phyloP scores from a whole-genome alignment of 2,888 invertebrate genomes.

The Chesias legatella region DNA sequence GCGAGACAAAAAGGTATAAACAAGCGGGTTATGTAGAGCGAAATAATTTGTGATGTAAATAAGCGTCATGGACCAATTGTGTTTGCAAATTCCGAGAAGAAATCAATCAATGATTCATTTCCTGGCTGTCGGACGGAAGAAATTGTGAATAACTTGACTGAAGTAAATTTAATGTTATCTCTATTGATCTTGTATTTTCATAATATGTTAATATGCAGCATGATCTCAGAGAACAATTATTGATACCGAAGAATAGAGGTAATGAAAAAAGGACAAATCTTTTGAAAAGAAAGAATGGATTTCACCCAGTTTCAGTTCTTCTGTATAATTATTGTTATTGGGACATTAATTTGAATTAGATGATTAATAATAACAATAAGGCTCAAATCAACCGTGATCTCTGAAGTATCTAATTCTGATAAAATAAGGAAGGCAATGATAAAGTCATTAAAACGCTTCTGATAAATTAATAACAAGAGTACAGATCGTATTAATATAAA shows the following conservation, averaged over 20 bases:
- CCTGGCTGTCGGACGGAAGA: slow-evolving; percentile 2
- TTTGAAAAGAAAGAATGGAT: too few species aligned
- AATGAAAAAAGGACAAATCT: too few species aligned
- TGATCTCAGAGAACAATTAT: too few species aligned
- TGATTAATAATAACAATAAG: too few species aligned
- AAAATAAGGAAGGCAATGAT: neutral
- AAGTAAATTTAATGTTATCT: too few species aligned
- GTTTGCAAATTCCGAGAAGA: slow-evolving; percentile 28
- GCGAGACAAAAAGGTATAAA: slow-evolving; percentile 16
- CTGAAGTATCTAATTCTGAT: neutral
- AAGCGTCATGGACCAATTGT: slow-evolving; percentile 38
- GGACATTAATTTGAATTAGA: too few species aligned
- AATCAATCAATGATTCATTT: slow-evolving; percentile 26
- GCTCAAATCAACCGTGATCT: too few species aligned
- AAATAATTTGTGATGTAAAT: slow-evolving; percentile 38
- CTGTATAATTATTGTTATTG: too few species aligned
- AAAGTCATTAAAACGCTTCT: neutral
- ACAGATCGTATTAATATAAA: slow-evolving; percentile 5
- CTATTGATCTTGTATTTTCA: too few species aligned
- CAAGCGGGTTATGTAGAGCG: slow-evolving; percentile 32
- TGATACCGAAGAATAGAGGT: too few species aligned
- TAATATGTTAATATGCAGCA: too few species aligned
- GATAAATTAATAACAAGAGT: slow-evolving; percentile 1
- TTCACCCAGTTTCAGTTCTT: too few species aligned
- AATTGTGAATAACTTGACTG: neutral